These are phyloP conservation scores for Tetragnatha montana DNA, from an alignment of 2,888 invertebrate species.

Conservation along the genomic window DNA sequence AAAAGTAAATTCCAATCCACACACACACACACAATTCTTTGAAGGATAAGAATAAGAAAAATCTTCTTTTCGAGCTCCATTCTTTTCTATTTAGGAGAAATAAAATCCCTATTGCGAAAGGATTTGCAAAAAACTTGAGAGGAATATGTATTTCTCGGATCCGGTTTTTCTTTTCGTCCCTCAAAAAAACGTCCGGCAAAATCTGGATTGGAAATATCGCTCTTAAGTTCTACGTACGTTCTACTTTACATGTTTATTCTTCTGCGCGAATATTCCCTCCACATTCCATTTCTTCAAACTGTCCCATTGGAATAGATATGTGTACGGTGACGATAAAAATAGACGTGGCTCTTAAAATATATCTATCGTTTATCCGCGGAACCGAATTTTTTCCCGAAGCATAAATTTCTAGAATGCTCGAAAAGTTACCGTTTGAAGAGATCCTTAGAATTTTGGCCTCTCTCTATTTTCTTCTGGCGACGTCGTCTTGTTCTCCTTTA, in stretches of 20 bases:
- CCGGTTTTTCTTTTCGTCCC: conserved; percentile 7
- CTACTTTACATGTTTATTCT: conserved; percentile 62
- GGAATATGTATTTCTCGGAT: conserved; percentile 14
- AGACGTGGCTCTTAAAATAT: conserved; percentile 8
- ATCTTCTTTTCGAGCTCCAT: conserved; percentile 3
- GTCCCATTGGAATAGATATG: background rate
- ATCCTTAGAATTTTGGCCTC: background rate
- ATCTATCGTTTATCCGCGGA: conserved; percentile 17
- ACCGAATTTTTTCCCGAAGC: background rate
- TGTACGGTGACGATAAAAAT: conserved; percentile 20
- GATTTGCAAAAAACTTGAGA: conserved; percentile 35
- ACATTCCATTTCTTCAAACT: background rate
- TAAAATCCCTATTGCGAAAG: conserved; percentile 34
- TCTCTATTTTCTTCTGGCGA: background rate
- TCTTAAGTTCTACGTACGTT: conserved; percentile 17
- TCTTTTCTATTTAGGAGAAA: conserved; percentile 37
- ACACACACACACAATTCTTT: background rate
- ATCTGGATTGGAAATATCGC: conserved; percentile 51
- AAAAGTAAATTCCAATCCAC: conserved; percentile 22
- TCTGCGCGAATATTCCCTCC: background rate
- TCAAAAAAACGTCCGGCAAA: conserved; percentile 38
- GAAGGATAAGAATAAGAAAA: conserved; percentile 14
- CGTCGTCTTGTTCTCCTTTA: background rate
- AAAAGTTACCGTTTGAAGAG: background rate
- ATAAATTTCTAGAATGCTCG: background rate